Evolutionary conservation across 2,888 invertebrate genomes (phyloP).

Genomic region (Ischnus inquisitorius): DNA sequence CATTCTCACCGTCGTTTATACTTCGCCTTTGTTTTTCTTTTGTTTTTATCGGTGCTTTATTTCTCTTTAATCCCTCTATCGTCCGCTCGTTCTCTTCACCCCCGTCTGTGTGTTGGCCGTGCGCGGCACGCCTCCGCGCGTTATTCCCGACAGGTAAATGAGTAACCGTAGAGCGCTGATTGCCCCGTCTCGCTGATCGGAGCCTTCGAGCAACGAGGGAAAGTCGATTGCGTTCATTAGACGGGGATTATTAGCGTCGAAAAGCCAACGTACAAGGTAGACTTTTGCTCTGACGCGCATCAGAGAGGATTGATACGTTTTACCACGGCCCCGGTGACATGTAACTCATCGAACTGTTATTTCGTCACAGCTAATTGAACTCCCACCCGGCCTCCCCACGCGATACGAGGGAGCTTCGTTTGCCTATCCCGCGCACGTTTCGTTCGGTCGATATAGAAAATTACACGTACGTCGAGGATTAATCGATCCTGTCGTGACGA

Average conservation of each 20-base stretch:
- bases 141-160: constrained; percentile 69
- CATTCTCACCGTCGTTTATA: constrained; percentile 7
- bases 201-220: constrained; percentile 20
- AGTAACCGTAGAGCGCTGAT: constrained; percentile 64
- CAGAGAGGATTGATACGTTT: constrained; percentile 44
- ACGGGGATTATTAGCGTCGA: constrained; percentile 56
- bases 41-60: constrained; percentile 35
- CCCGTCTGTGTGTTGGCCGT: constrained; percentile 35
- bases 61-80: constrained; percentile 51
- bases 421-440: constrained; percentile 8
- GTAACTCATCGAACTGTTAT: constrained; percentile 37
- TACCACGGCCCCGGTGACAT: constrained; percentile 1
- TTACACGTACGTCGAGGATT: constrained; percentile 36
- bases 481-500: constrained; percentile 43
- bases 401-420: constrained; percentile 25
- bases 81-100: constrained; percentile 28
- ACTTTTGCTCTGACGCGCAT: constrained; percentile 43
- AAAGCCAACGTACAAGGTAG: constrained; percentile 34
- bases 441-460: constrained; percentile 29
- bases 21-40: neutral
- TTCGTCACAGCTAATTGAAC: constrained; percentile 15
- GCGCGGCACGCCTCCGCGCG: constrained; percentile 64
- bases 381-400: neutral
- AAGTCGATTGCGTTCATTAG: constrained; percentile 66
- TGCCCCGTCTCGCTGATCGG: constrained; percentile 44